phyloP scores from a whole-genome alignment of 2,797 vertebrate genomes.

The Chelidonichthys spinosus region DNA sequence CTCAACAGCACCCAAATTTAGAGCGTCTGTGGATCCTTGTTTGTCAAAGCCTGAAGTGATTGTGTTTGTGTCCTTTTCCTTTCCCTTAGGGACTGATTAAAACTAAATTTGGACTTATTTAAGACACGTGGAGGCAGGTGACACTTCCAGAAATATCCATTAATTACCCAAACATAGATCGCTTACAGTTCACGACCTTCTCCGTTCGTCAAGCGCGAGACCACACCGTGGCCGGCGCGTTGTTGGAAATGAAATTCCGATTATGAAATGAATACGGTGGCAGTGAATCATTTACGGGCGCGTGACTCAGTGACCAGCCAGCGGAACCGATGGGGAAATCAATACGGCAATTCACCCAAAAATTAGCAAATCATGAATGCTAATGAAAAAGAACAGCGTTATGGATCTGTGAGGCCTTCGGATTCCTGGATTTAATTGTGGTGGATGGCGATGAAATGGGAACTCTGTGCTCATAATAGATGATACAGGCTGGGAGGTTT shows the following conservation, averaged over 20 bases:
- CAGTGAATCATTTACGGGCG: conserved; percentile 48
- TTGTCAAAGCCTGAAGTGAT: conserved; percentile 22
- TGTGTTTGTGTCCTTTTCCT: not conserved
- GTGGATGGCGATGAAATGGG: conserved; percentile 19
- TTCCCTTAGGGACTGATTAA: conserved; percentile 1
- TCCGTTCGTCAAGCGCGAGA: conserved; percentile 44
- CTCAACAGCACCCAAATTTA: conserved; percentile 39
- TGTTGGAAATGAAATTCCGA: conserved; percentile 64
- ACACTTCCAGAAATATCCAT: conserved; percentile 16
- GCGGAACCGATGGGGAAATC: conserved; percentile 66
- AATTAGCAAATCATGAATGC: conserved; percentile 61
- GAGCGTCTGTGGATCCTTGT: conserved; percentile 11
- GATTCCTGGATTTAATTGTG: conserved; percentile 31
- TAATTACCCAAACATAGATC: conserved; percentile 35
- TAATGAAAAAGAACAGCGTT: conserved; percentile 45
- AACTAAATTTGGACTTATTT: conserved; percentile 3
- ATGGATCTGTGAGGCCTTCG: conserved; percentile 35
- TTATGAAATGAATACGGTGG: conserved; percentile 54
- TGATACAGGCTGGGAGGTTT: conserved; percentile 7
- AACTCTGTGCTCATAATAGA: not conserved
- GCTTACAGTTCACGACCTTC: conserved; percentile 15
- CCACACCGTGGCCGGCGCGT: conserved; percentile 40
- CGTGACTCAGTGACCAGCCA: conserved; percentile 49
- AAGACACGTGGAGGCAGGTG: not conserved
- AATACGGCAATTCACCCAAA: conserved; percentile 57